phyloP scores from a whole-genome alignment of 1,140 invertebrate genomes.

The Orchestia grillus region DNA sequence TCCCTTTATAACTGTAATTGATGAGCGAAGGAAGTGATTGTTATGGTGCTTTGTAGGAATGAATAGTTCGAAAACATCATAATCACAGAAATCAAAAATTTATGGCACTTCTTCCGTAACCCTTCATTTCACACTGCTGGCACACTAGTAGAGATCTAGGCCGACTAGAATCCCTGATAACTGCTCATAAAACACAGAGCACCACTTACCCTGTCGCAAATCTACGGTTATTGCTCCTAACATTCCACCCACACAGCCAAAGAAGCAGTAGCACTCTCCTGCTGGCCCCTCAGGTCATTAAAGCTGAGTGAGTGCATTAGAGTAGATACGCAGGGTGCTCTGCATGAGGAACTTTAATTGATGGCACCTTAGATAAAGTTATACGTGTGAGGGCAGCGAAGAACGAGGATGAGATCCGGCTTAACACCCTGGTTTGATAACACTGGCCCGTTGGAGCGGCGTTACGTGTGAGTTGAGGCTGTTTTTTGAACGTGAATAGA shows the following conservation, averaged over 20 bases:
- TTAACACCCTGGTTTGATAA: background rate
- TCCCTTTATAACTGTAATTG: too few relatives aligned
- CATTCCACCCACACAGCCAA: background rate
- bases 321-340: background rate
- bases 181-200: background rate
- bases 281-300: background rate
- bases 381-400: background rate
- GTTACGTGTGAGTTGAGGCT: background rate
- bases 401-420: background rate
- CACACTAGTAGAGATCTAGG: background rate
- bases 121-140: background rate
- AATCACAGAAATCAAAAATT: background rate
- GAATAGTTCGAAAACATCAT: too few relatives aligned
- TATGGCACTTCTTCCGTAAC: background rate
- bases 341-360: background rate
- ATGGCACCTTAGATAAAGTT: background rate
- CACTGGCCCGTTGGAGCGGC: background rate
- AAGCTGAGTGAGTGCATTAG: background rate
- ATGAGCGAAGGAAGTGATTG: too few relatives aligned
- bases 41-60: too few relatives aligned
- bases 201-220: background rate
- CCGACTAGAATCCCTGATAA: background rate
- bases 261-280: background rate
- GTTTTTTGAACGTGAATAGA: background rate
- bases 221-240: background rate